phyloP scores from a whole-genome alignment of 2,113 vertebrate species.

The Reinhardtius hippoglossoides region DNA sequence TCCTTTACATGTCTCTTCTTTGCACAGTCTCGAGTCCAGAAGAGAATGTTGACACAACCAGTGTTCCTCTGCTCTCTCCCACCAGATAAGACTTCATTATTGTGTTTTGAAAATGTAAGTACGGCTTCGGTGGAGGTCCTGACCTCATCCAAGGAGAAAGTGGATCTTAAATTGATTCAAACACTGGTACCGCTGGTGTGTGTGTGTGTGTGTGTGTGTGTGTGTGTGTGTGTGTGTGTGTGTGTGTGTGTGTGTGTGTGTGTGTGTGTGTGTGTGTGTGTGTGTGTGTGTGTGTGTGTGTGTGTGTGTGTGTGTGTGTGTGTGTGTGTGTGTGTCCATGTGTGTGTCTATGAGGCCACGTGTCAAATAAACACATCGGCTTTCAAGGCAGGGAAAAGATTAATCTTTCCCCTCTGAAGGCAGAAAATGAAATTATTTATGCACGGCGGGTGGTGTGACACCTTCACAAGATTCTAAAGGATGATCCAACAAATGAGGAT shows the following conservation, averaged over 20 bases:
- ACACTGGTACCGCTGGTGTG: not conserved
- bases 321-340: not conserved
- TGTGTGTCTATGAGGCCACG: slow-evolving; percentile 5
- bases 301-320: not conserved
- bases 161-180: slow-evolving; percentile 17
- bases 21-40: slow-evolving; percentile 7
- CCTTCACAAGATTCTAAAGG: not conserved
- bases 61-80: not conserved
- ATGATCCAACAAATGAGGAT: slow-evolving; percentile 4
- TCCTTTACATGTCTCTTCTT: slow-evolving; percentile 2
- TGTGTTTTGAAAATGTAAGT: slow-evolving; percentile 25
- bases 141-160: slow-evolving; percentile 31
- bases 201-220: not conserved
- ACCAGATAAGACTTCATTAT: not conserved
- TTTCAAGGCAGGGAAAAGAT: slow-evolving; percentile 11
- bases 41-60: slow-evolving; percentile 6
- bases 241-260: not conserved
- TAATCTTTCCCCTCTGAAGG: slow-evolving; percentile 4
- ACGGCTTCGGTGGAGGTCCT: not conserved
- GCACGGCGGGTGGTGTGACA: not conserved
- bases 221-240: not conserved
- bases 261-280: not conserved
- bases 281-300: not conserved
- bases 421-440: slow-evolving; percentile 9
- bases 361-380: slow-evolving; percentile 37